phyloP scores from a whole-genome alignment of 1,140 invertebrate species.

The Solenopsis fugax region DNA sequence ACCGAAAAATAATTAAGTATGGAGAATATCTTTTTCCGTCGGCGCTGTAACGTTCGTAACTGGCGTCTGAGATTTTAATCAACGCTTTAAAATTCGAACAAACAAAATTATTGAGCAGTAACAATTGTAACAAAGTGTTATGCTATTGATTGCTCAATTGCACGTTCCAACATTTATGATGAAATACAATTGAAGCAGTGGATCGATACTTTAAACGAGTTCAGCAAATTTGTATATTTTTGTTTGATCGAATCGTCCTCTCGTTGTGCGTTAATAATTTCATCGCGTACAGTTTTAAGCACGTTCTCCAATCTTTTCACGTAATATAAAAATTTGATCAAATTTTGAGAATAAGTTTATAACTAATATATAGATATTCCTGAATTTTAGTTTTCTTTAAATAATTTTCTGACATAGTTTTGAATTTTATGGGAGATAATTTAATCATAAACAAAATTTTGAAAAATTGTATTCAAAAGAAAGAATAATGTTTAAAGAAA shows the following conservation, averaged over 20 bases:
- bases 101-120: neutral
- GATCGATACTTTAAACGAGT: neutral
- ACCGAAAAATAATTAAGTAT: neutral
- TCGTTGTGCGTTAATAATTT: slow-evolving; percentile 1
- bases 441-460: too few relatives aligned
- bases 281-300: neutral
- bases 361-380: too few relatives aligned
- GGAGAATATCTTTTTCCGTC: neutral
- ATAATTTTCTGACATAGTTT: too few relatives aligned
- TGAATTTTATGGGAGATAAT: too few relatives aligned
- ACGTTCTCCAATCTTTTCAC: too few relatives aligned
- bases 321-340: too few relatives aligned
- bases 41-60: neutral
- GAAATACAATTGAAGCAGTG: neutral
- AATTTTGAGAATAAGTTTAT: too few relatives aligned
- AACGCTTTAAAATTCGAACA: neutral
- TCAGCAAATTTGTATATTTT: slow-evolving; percentile 1
- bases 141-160: neutral
- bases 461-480: too few relatives aligned
- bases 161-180: neutral
- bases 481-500: too few relatives aligned
- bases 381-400: too few relatives aligned
- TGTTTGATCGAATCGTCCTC: neutral
- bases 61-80: neutral
- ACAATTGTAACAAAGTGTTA: too few relatives aligned